Percentiles rank a stretch among this genome's conserved stretches.
Conservation (phyloP, 2,888 invertebrate species). For the Alitta virens region DNA sequence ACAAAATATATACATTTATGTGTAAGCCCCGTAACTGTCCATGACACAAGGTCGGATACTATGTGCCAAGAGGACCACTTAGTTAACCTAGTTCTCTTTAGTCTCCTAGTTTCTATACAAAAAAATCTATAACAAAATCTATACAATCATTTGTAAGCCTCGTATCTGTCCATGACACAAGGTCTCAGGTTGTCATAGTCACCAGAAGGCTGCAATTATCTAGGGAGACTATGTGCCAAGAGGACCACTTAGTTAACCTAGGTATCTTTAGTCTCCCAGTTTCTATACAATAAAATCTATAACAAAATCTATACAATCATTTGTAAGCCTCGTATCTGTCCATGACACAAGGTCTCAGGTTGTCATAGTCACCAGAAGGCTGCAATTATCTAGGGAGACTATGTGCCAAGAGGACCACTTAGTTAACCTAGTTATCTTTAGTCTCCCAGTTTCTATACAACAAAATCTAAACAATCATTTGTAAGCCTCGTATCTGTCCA, state of each 20-base stretch:
- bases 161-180: conserved; percentile 52
- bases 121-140: too few species aligned
- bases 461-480: too few species aligned
- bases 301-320: too few species aligned
- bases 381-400: conserved; percentile 40
- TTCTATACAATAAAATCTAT: too few species aligned
- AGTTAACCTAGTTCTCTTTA: neutral
- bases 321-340: conserved; percentile 54
- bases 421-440: neutral
- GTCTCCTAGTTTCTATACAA: too few species aligned
- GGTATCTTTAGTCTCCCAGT: neutral
- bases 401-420: conserved; percentile 23
- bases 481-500: conserved; percentile 54
- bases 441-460: too few species aligned
- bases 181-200: conserved; percentile 41
- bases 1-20: too few species aligned
- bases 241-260: neutral
- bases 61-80: conserved; percentile 23
- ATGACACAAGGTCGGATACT: conserved; percentile 34
- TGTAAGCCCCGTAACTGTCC: conserved; percentile 54
- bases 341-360: conserved; percentile 31
- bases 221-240: conserved; percentile 38
- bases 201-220: conserved; percentile 47
- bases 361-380: conserved; percentile 52
- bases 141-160: too few species aligned